Base-by-base conservation (phyloP, 1,140 invertebrate genomes). In the Leptinotarsa undecemlineata region DNA sequence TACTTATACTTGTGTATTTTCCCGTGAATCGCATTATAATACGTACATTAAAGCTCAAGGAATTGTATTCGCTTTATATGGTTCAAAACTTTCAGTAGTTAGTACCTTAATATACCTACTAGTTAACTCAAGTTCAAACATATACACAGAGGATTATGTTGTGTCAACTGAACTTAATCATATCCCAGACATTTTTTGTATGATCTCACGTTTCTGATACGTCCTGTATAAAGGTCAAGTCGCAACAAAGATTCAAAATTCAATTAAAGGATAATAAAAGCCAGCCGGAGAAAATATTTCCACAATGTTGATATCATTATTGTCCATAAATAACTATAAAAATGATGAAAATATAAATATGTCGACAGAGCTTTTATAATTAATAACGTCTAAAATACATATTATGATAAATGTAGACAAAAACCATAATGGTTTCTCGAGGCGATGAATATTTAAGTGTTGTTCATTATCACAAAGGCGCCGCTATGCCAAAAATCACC, bases 371-470 rank as follows among this genome's bases (percentile, higher is more conserved):
- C 71, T 60, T 48, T 20, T 48, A 68, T 77, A 78, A 78, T 76
- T 76, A 76, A 78, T 75, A 61, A 69, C 51, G 75, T 72, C 66
- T 57, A 73, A 70, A 78, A 78, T 64, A 72, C 71, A 76, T 72
- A 78, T 78, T 78, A 72, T 76, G 77, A 76, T 78, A 74, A 76
- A 76, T 66, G 74, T 61, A 60, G 66, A 70, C 66, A 78, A 78
- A 73, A 69, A 26, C 68, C 70, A 76, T 76, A 72, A 74, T 78
- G 68, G 68, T 78, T 78, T 72, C 73, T 71, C 70, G 42, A 69
- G 74, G 72, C 71, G 70, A 79, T 79, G 72, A 79, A 79, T 79
- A 79, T 79, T 79, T 73, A 79, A 74, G 48, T 71, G 74, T 67
- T 68, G 74, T 79, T 79, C 74, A 76, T 74, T 76, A 72, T 64